A percentile compares a stretch with the other conserved stretches of the same genome.
phyloP scores from a whole-genome alignment of 2,113 vertebrate species.

The Alligator sinensis region DNA sequence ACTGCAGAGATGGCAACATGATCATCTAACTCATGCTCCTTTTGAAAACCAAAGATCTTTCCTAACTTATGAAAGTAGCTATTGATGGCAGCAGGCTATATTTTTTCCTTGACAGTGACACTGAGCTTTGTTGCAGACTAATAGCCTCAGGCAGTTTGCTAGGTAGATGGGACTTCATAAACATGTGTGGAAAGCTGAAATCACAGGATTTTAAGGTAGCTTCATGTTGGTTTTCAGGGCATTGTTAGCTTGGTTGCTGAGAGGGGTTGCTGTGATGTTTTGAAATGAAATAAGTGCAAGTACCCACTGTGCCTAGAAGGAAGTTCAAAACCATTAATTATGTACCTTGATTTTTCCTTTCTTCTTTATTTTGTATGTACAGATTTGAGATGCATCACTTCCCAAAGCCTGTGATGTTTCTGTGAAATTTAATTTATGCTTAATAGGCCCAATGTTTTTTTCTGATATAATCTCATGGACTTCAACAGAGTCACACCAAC shows the following conservation, averaged over 20 bases:
- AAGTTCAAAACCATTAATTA: neutral
- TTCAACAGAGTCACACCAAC: neutral
- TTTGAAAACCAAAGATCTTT: neutral
- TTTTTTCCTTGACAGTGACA: neutral
- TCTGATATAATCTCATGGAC: neutral
- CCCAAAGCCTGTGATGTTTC: neutral
- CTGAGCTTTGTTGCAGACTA: neutral
- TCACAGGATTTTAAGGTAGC: neutral
- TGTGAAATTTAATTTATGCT: neutral
- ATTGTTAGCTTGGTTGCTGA: neutral
- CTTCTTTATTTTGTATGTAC: neutral
- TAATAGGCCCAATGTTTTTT: neutral
- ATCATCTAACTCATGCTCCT: accelerated
- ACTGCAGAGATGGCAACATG: neutral
- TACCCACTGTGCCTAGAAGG: neutral
- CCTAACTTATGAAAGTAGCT: neutral
- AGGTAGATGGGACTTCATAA: neutral
- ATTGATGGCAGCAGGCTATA: neutral
- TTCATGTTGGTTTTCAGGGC: neutral
- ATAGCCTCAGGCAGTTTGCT: neutral
- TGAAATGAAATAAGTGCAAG: neutral
- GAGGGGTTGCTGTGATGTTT: neutral
- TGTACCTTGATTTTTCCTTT: neutral
- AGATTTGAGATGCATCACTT: neutral
- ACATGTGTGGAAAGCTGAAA: neutral